Evolutionary conservation across 2,888 invertebrate species (phyloP).

Genomic region (Eupithecia subumbrata): DNA sequence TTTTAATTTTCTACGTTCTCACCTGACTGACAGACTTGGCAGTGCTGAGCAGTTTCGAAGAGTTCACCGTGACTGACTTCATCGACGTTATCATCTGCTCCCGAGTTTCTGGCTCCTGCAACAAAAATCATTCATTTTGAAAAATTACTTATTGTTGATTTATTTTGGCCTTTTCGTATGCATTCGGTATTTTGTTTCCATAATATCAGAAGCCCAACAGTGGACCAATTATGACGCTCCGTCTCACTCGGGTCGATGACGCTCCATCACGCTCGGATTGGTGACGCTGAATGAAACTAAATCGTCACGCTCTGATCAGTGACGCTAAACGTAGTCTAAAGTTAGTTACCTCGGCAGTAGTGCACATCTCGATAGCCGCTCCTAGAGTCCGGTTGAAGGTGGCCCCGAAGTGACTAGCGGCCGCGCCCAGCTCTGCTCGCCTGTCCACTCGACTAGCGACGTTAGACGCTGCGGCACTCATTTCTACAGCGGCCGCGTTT

Average conservation of each 20-base stretch:
- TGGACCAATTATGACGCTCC: too few species aligned
- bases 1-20: conserved; percentile 9
- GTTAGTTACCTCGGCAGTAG: conserved; percentile 86
- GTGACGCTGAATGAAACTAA: background rate
- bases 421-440: conserved; percentile 87
- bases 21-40: conserved; percentile 94
- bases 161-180: too few species aligned
- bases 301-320: background rate
- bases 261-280: background rate
- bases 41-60: conserved; percentile 92
- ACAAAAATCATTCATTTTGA: conserved; percentile 1
- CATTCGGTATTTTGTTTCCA: too few species aligned
- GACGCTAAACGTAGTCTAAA: background rate
- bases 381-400: conserved; percentile 91
- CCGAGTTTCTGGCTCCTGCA: conserved; percentile 88
- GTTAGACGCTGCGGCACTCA: conserved; percentile 91
- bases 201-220: too few species aligned
- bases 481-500: conserved; percentile 91
- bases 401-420: conserved; percentile 90
- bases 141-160: too few species aligned
- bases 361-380: conserved; percentile 93
- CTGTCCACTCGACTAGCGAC: conserved; percentile 91
- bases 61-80: conserved; percentile 93
- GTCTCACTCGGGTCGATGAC: background rate
- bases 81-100: conserved; percentile 93